phyloP scores from a whole-genome alignment of 2,113 vertebrate species.

The Cairina moschata region DNA sequence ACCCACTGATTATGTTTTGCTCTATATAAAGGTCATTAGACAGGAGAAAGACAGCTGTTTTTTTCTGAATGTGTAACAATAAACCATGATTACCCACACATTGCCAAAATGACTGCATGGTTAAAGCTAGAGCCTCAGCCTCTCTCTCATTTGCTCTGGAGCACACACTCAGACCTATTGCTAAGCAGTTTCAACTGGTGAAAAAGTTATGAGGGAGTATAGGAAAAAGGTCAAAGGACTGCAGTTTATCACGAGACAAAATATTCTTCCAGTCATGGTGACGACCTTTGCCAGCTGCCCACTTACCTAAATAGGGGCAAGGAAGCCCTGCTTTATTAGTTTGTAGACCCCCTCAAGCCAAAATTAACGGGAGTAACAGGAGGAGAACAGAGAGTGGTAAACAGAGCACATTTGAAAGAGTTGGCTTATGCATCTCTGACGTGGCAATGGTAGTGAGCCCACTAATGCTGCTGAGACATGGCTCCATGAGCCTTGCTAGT shows the following conservation, averaged over 20 bases:
- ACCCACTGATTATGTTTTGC: background rate
- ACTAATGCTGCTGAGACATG: background rate
- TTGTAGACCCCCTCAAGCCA: background rate
- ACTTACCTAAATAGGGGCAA: background rate
- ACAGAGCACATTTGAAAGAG: background rate
- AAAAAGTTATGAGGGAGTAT: background rate
- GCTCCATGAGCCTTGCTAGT: background rate
- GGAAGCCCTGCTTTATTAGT: background rate
- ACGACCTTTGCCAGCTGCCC: background rate
- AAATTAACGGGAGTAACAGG: background rate
- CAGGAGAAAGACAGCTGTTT: constrained; percentile 17
- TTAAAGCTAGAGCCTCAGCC: background rate
- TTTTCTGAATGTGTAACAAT: background rate
- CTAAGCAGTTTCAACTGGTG: background rate
- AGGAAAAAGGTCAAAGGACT: background rate
- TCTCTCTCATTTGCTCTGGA: background rate
- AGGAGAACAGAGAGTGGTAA: background rate
- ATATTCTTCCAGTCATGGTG: background rate
- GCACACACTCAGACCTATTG: background rate
- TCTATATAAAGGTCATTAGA: background rate
- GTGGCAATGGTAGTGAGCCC: background rate
- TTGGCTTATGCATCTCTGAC: background rate
- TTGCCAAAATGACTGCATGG: background rate
- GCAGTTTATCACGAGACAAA: background rate
- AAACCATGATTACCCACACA: background rate